Base-by-base conservation (phyloP, 2,888 invertebrate species). In the Ariolimax columbianus region DNA sequence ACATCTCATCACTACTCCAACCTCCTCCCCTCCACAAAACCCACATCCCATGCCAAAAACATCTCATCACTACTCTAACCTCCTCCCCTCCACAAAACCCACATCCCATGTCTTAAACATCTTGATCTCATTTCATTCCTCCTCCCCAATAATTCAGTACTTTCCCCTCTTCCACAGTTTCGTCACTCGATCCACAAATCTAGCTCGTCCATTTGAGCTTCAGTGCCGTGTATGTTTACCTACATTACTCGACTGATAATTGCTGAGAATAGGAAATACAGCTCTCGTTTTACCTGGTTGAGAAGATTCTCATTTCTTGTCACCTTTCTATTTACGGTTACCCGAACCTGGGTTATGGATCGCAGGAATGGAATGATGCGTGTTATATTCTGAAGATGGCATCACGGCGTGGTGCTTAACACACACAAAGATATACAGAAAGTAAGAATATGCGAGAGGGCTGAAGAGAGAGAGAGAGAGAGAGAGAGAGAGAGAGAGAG, bases 401-500 rank as follows among this genome's bases (percentile, higher is more conserved):
- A 72, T 72, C 6, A 38, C 1, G 33, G 3, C 30, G 33, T 17
- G 66, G 17, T 33, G 30, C 6, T n/a, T n/a, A n/a, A n/a, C n/a
- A n/a, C n/a, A n/a, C n/a, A n/a, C n/a, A n/a, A n/a, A n/a, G n/a
- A n/a, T n/a, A n/a, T n/a, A n/a, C n/a, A n/a, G n/a, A n/a, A n/a
- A n/a, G n/a, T n/a, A n/a, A n/a, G 36, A 70, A 68, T 33, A 40
- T 23, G 26, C 6, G 43, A n/a, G n/a, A 14, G 40, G 47, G 33
- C 0, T 1, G 30, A 38, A 23, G 43, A 55, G 38, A 40, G 75
- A 73, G 73, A 82, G 59, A 36, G 72, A 38, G 72, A 38, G 40
- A 75, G 82, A 63, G 75, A 43, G 59, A 40, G 82, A 75, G 40
- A 40, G 63, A 63, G 78, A 63, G 78, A 63, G 63, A 30, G 26